phyloP scores from a whole-genome alignment of 2,888 invertebrate species.

The Dyspetes luteomarginatus region DNA sequence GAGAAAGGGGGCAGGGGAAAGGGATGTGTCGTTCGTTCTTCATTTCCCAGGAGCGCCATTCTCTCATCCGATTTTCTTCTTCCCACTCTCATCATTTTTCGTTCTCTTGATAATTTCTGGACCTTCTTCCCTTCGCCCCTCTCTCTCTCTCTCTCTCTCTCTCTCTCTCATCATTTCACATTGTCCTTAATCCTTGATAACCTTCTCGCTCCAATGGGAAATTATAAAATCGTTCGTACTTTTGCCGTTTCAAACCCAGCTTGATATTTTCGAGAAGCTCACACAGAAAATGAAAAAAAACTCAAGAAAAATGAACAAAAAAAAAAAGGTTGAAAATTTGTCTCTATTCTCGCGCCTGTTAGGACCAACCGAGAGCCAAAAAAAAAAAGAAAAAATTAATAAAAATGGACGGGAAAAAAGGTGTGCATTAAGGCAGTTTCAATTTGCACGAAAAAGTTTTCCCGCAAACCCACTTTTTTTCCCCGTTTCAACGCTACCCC shows the following conservation, averaged over 20 bases:
- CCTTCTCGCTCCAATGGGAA: conserved; percentile 18
- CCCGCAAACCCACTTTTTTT: conserved; percentile 27
- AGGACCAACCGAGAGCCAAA: not conserved
- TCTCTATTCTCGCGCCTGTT: no score
- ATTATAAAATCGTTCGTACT: conserved; percentile 43
- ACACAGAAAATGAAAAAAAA: not conserved
- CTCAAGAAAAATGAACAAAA: not conserved
- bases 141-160: not conserved
- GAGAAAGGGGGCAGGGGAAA: conserved; percentile 40
- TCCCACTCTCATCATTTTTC: conserved; percentile 55
- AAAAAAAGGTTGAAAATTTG: not conserved
- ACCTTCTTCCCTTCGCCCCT: not conserved
- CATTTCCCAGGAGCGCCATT: conserved; percentile 78
- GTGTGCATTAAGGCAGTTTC: conserved; percentile 30
- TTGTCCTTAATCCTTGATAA: conserved; percentile 43
- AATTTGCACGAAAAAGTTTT: conserved; percentile 50
- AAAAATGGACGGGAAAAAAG: conserved; percentile 12
- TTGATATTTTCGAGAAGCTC: conserved; percentile 16
- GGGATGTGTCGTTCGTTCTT: conserved; percentile 72
- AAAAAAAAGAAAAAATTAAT: not conserved
- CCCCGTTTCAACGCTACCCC: not conserved
- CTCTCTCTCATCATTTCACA: not conserved
- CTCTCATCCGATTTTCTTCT: conserved; percentile 70
- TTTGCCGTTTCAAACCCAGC: conserved; percentile 31
- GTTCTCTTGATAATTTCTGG: conserved; percentile 49